These are phyloP conservation scores for Propithecus perrieri DNA, from an alignment of 2,797 vertebrate genomes.

Conservation along the genomic window DNA sequence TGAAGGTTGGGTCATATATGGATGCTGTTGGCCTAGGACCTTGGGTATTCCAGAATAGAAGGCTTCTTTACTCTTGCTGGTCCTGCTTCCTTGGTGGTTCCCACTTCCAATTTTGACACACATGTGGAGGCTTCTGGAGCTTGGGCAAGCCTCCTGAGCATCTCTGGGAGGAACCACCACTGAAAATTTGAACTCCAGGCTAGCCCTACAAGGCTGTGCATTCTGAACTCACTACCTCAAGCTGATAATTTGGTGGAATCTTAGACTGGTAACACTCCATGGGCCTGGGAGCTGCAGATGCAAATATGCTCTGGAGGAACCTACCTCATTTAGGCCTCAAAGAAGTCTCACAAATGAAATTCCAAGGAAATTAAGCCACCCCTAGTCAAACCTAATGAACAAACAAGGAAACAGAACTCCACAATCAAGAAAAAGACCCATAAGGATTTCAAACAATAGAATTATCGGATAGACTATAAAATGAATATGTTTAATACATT, in stretches of 20 bases:
- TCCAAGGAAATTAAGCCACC: neutral
- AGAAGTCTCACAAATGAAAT: neutral
- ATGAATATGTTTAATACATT: neutral
- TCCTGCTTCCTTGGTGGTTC: neutral
- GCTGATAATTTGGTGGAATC: neutral
- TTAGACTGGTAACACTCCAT: neutral
- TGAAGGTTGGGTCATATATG: neutral
- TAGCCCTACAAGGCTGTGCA: too few species aligned
- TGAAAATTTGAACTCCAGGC: neutral
- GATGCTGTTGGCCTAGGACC: neutral
- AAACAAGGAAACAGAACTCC: neutral
- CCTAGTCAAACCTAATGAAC: neutral
- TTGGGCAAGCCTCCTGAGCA: neutral
- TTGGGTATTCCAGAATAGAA: neutral
- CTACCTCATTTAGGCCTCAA: neutral
- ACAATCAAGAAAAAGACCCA: neutral
- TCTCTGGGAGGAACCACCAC: neutral
- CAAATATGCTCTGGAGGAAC: neutral
- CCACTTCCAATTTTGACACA: neutral
- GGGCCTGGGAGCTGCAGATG: neutral
- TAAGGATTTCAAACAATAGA: neutral
- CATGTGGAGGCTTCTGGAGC: neutral
- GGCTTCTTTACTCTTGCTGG: neutral
- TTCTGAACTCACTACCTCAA: neutral
- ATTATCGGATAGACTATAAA: neutral